phyloP scores from a whole-genome alignment of 2,113 vertebrate species.

The Paralichthys olivaceus region DNA sequence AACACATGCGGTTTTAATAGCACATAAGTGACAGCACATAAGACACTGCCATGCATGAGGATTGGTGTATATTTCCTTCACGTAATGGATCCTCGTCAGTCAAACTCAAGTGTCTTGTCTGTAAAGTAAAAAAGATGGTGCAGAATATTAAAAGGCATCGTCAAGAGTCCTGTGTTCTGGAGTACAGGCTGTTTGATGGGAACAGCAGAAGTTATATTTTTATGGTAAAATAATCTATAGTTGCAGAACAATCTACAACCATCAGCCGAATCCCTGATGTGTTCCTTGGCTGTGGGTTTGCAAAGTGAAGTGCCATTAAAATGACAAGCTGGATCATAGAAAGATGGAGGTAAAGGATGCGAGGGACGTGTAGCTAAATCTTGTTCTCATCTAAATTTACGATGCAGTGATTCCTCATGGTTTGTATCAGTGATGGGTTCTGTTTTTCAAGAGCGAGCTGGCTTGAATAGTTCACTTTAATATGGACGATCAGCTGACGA shows the following conservation, averaged over 20 bases:
- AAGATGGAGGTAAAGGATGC: neutral
- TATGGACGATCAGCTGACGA: neutral
- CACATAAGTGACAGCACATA: conserved; percentile 18
- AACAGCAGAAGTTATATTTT: conserved; percentile 34
- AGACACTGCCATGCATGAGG: neutral
- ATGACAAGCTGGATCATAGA: conserved; percentile 36
- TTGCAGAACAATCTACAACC: conserved; percentile 43
- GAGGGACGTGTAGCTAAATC: conserved; percentile 31
- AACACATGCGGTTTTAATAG: conserved; percentile 47
- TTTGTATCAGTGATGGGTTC: conserved; percentile 9
- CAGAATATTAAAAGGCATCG: neutral
- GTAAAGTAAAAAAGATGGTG: neutral
- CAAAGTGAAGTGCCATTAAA: conserved; percentile 49
- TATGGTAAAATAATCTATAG: conserved; percentile 37
- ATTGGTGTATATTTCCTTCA: conserved; percentile 9
- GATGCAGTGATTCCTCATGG: conserved; percentile 19
- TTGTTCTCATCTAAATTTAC: conserved; percentile 40
- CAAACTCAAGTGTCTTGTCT: neutral
- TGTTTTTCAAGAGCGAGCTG: neutral
- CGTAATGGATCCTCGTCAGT: conserved; percentile 1
- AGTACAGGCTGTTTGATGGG: conserved; percentile 12
- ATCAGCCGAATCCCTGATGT: conserved; percentile 35
- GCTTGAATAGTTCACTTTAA: too few relatives aligned
- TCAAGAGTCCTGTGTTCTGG: too few relatives aligned
- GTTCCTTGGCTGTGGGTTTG: conserved; percentile 50